Evolutionary conservation across 1,140 invertebrate genomes (phyloP).

Genomic region (Babylonia areolata): DNA sequence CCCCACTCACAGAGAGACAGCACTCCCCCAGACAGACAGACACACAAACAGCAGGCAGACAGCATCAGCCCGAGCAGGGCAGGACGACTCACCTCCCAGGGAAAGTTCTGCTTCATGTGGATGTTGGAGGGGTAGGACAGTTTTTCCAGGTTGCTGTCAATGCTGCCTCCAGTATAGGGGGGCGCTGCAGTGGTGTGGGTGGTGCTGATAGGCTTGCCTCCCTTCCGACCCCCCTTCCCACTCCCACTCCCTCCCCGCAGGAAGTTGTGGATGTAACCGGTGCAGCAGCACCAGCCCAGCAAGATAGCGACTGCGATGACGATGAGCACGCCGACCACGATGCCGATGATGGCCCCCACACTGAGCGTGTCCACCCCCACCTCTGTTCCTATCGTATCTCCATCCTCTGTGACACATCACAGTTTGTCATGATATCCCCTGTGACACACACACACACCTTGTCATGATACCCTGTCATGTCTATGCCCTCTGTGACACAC

Average conservation of each 20-base stretch:
- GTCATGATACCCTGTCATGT: no score
- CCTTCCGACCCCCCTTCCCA: not conserved
- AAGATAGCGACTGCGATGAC: constrained; percentile 42
- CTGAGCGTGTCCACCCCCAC: constrained; percentile 34
- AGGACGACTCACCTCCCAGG: not conserved
- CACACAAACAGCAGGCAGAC: no score
- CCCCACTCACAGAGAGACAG: no score
- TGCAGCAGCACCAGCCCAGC: constrained; percentile 46
- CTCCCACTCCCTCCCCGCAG: not conserved
- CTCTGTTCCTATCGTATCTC: constrained; percentile 35
- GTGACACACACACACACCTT: no score
- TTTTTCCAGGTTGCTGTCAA: constrained; percentile 31
- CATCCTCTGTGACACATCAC: not conserved
- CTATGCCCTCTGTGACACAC: no score
- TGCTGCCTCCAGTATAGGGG: not conserved
- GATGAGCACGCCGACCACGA: constrained; percentile 42
- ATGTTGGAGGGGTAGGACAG: constrained; percentile 9
- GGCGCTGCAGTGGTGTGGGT: not conserved
- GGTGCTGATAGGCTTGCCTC: not conserved
- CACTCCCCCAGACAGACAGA: no score
- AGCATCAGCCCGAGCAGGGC: no score
- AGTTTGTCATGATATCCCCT: no score
- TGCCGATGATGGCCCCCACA: constrained; percentile 52
- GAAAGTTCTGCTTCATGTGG: not conserved
- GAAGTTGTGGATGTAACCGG: constrained; percentile 38